Evolutionary conservation across 2,797 vertebrate species (phyloP).

Genomic region (Rhinatrema bivittatum): DNA sequence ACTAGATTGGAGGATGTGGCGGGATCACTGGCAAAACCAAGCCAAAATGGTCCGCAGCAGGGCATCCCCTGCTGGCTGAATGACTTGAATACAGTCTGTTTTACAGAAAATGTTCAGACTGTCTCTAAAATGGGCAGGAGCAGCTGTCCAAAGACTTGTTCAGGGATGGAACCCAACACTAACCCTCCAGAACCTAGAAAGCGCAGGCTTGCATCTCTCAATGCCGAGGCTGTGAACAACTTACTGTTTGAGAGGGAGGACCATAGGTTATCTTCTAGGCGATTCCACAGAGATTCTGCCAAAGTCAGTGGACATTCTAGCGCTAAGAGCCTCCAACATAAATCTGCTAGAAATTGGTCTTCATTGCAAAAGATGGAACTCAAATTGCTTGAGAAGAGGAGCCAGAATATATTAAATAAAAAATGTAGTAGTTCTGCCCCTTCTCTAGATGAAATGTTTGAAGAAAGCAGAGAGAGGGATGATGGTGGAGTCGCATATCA

Average conservation of each 20-base stretch:
- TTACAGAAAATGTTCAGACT: conserved; percentile 34
- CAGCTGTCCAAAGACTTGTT: conserved; percentile 33
- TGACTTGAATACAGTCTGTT: conserved; percentile 31
- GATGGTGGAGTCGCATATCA: conserved; percentile 34
- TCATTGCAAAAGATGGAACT: conserved; percentile 30
- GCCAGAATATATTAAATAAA: conserved; percentile 28
- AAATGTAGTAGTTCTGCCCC: conserved; percentile 43
- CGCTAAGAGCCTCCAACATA: conserved; percentile 42
- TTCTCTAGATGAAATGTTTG: conserved; percentile 44
- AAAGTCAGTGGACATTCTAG: conserved; percentile 37
- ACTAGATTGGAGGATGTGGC: conserved; percentile 81
- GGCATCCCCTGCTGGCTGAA: conserved; percentile 40
- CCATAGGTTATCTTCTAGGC: conserved; percentile 47
- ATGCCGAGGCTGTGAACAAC: conserved; percentile 92
- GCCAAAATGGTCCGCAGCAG: conserved; percentile 37
- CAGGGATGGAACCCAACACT: conserved; percentile 3
- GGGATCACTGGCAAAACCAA: conserved; percentile 41
- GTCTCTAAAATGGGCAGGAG: conserved; percentile 30
- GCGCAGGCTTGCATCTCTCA: conserved; percentile 86
- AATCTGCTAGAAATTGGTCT: conserved; percentile 39
- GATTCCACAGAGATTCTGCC: conserved; percentile 42
- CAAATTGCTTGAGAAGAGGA: conserved; percentile 33
- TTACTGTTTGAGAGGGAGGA: conserved; percentile 77
- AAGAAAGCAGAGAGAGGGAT: conserved; percentile 46
- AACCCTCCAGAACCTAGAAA: conserved; percentile 68